phyloP scores from a whole-genome alignment of 1,140 invertebrate species.

The Cephus cinctus region DNA sequence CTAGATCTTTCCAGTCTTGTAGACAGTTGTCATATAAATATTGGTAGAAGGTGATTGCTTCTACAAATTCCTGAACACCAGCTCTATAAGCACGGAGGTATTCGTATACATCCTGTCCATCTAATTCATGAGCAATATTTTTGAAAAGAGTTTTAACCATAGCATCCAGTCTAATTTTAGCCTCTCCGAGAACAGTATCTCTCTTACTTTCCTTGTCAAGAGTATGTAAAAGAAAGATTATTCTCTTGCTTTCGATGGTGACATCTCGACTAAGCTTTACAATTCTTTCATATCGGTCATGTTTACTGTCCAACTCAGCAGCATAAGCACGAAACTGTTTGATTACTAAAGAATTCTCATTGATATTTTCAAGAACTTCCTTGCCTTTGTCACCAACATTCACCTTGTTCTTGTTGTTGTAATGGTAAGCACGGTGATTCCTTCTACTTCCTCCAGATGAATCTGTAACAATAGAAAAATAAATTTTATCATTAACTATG shows the following conservation, averaged over 20 bases:
- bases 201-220: slow-evolving; percentile 63
- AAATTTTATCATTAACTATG: too few species aligned
- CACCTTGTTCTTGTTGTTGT: slow-evolving; percentile 31
- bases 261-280: slow-evolving; percentile 83
- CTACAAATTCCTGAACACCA: slow-evolving; percentile 86
- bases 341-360: slow-evolving; percentile 63
- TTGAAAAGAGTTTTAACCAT: slow-evolving; percentile 64
- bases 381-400: slow-evolving; percentile 42
- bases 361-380: slow-evolving; percentile 45
- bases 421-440: slow-evolving; percentile 12
- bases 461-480: slow-evolving; percentile 5
- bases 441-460: slow-evolving; percentile 11
- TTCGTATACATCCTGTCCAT: slow-evolving; percentile 70
- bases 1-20: slow-evolving; percentile 53
- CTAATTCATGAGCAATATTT: slow-evolving; percentile 70
- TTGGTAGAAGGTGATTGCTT: slow-evolving; percentile 77
- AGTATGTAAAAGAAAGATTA: slow-evolving; percentile 85
- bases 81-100: slow-evolving; percentile 73
- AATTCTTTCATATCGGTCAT: slow-evolving; percentile 83
- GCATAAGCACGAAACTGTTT: slow-evolving; percentile 70
- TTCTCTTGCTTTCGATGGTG: slow-evolving; percentile 89
- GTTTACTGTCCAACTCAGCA: slow-evolving; percentile 71
- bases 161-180: slow-evolving; percentile 63
- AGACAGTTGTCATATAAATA: slow-evolving; percentile 59
- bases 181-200: slow-evolving; percentile 63